Evolutionary conservation across 2,113 vertebrate species (phyloP).

Genomic region (Himantopus leucocephalus): DNA sequence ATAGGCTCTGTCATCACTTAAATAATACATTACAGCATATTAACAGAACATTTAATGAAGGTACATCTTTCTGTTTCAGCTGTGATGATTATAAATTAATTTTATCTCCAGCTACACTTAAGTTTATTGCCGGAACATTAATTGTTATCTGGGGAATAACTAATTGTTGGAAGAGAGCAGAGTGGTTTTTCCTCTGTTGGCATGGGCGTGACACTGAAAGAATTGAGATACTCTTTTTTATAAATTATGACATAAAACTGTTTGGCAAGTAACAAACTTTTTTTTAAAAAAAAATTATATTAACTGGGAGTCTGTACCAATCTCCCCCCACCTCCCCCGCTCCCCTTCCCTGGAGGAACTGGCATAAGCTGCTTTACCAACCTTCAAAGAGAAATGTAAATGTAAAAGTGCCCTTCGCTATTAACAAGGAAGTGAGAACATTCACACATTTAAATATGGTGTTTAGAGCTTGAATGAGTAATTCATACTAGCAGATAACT

Average conservation of each 20-base stretch:
- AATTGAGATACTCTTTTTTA: neutral
- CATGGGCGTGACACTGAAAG: neutral
- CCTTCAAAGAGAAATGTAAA: neutral
- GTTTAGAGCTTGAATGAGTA: neutral
- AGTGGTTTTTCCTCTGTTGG: neutral
- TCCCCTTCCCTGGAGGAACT: neutral
- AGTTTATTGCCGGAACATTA: neutral
- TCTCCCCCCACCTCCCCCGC: neutral
- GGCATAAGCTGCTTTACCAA: neutral
- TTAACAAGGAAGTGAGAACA: constrained; percentile 28
- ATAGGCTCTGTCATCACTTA: neutral
- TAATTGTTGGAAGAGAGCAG: neutral
- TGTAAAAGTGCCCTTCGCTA: neutral
- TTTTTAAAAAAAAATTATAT: neutral
- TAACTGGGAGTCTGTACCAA: neutral
- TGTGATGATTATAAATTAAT: neutral
- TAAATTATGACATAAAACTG: neutral
- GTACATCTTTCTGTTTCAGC: neutral
- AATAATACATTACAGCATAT: neutral
- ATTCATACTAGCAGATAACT: constrained; percentile 5
- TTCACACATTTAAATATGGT: neutral
- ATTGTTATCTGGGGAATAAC: neutral
- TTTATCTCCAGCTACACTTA: neutral
- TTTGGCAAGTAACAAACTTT: neutral
- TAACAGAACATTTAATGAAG: neutral